Evolutionary conservation across 53 echinoderm and acorn worm genomes (phyloP), one percentile per base, ranked within the genome.

Genomic region (Patiria pectinifera): DNA sequence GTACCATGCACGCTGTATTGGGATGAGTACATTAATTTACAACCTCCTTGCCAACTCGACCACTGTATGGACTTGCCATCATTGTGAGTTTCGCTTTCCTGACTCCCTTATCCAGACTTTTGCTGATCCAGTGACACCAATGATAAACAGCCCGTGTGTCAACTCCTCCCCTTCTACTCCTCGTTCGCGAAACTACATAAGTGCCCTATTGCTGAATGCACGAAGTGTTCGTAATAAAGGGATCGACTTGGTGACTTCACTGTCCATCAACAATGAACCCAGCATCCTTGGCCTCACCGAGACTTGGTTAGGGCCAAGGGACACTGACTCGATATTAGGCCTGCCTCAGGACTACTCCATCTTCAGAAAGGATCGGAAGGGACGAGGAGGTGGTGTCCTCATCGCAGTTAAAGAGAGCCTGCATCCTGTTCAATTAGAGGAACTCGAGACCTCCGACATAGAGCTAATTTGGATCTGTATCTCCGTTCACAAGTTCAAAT

Each of bases 321-420:
- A 48, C 80, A 14, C 18, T 80, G 49, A 80, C 80, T 80, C 80
- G 11, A 80, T 80, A 46, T 80, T 80, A 18, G 80, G 80, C 21
- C 48, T 80, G 48, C 80, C 80, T 48, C 48, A 48, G 48, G 80
- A 80, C 21, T 80, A 80, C 80, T 47, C 49, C 80, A 80, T 80
- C 80, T 80, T 80, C 49, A 80, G 80, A 80, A 80, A 80, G 80
- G 80, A 80, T 48, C 15, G 80, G 16, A 10, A 80, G 14, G 80
- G 80, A 48, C 80, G 80, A 80, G 80, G 80, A 47, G 49, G 80
- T 16, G 16, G 80, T 48, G 48, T 80, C 16, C 48, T 80, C 49
- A 19, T 80, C 6, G 80, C 80, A 14, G 80, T 48, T 80, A 48
- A 80, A 80, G 80, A 47, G 47, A 80, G 49, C 80, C 19, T 80